Evolutionary conservation across 2,797 vertebrate genomes (phyloP), one percentile per base, ranked within the genome.

Genomic region (Eulemur albifrons): DNA sequence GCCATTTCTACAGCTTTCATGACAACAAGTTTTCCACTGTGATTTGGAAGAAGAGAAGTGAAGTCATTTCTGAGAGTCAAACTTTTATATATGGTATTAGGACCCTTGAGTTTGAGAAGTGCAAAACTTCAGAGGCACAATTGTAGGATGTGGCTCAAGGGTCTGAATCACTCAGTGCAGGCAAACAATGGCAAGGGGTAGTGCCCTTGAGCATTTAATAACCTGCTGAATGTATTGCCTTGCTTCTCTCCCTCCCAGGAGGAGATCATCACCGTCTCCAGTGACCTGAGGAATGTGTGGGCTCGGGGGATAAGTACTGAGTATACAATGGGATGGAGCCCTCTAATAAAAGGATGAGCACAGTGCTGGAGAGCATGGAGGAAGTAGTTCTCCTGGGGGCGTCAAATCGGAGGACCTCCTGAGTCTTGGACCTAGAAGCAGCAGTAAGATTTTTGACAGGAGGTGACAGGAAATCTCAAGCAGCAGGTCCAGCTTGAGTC

Each of bases 11-110:
- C 61, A 73, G 65, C 52, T 87, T 83, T 76, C 43, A 38, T 80
- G 76, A 80, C 20, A 43, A 48, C 35, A 88, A 30, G 18, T 77
- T 83, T 72, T 48, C 70, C 65, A 21, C 35, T 77, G 32, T 11
- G 40, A 76, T 63, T 91, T 95, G 59, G 52, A 84, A 90, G 50
- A 77, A 77, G 35, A 59, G 80, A 96, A 79, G 40, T 32, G 25
- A 91, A 80, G 18, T 57, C 6, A 48, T 95, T 94, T 96, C 54
- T 59, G 57, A 83, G 94, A 97, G 63, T 21, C 23, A 38, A 18
- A 59, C 27, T 92, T 45, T 75, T 59, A 45, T 82, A 89, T 84
- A n/a, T 45, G 43, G 59, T 67, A 32, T 6, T n/a, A 35, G 75
- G 87, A 93, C 59, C 1, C 48, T 85, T 86, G 67, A 18, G 63